phyloP scores from a whole-genome alignment of 2,797 vertebrate genomes.

The Pogoniulus pusillus region DNA sequence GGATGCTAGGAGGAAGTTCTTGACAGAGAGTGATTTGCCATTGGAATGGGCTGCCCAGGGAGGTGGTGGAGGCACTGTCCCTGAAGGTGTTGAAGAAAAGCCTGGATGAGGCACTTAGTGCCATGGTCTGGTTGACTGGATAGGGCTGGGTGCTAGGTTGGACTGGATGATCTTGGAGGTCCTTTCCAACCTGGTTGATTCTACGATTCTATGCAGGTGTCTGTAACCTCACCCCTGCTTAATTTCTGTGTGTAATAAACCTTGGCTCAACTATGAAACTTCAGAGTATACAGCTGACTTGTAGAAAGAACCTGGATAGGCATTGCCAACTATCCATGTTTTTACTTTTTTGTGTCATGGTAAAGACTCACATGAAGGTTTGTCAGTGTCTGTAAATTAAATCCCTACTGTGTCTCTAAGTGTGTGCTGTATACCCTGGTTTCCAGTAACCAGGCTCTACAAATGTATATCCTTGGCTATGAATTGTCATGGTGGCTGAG shows the following conservation, averaged over 20 bases:
- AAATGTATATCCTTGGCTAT: neutral
- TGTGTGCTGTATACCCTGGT: neutral
- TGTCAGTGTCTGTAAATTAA: neutral
- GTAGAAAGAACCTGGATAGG: neutral
- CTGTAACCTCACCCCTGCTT: neutral
- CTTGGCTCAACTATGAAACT: neutral
- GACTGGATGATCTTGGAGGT: too few relatives aligned
- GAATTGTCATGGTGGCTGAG: neutral
- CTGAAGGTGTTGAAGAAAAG: too few relatives aligned
- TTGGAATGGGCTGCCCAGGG: too few relatives aligned
- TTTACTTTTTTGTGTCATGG: neutral
- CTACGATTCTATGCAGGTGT: too few relatives aligned
- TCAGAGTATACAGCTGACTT: neutral
- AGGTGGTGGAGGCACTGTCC: too few relatives aligned
- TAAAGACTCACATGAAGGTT: neutral
- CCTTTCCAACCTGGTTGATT: too few relatives aligned
- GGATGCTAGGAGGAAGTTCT: too few relatives aligned
- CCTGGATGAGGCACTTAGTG: too few relatives aligned
- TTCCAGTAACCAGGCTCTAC: neutral
- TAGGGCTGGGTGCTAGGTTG: too few relatives aligned
- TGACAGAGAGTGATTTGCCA: too few relatives aligned
- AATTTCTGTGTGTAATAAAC: neutral
- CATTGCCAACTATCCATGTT: neutral
- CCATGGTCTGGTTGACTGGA: too few relatives aligned
- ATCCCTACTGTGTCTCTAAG: neutral